phyloP scores from a whole-genome alignment of 2,888 invertebrate species.

The Lasioglossum oenotherae region DNA sequence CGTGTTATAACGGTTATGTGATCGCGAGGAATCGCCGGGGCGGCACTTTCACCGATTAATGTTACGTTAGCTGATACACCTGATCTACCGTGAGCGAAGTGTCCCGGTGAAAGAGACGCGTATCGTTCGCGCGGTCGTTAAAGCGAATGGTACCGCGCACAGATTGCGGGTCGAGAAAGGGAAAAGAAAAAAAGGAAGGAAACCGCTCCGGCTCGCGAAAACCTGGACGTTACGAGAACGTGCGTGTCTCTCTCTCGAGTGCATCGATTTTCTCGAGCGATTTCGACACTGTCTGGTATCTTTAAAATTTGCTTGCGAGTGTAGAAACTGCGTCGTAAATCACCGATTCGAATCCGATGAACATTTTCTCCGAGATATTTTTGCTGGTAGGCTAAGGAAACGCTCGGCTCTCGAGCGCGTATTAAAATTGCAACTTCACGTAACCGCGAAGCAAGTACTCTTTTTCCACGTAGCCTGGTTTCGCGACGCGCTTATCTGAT shows the following conservation, averaged over 20 bases:
- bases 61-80: constrained; percentile 58
- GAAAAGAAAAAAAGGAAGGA: constrained; percentile 22
- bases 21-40: constrained; percentile 57
- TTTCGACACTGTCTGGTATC: not conserved
- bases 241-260: too few species aligned
- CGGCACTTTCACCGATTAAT: constrained; percentile 68
- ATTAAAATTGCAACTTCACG: constrained; percentile 31
- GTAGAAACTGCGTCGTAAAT: not conserved
- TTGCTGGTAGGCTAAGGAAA: not conserved
- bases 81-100: constrained; percentile 52
- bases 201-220: not conserved
- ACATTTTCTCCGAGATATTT: not conserved
- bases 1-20: constrained; percentile 59
- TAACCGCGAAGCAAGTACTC: constrained; percentile 32
- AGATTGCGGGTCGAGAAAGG: constrained; percentile 14
- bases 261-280: not conserved
- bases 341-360: not conserved
- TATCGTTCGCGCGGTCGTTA: constrained; percentile 48
- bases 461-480: constrained; percentile 62
- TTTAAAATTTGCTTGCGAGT: not conserved
- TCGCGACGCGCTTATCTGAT: constrained; percentile 45
- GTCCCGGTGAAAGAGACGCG: constrained; percentile 47
- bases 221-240: not conserved
- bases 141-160: constrained; percentile 32
- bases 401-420: not conserved